Evolutionary conservation across 2,797 vertebrate genomes (phyloP).

Genomic region (Graptemys geographica): DNA sequence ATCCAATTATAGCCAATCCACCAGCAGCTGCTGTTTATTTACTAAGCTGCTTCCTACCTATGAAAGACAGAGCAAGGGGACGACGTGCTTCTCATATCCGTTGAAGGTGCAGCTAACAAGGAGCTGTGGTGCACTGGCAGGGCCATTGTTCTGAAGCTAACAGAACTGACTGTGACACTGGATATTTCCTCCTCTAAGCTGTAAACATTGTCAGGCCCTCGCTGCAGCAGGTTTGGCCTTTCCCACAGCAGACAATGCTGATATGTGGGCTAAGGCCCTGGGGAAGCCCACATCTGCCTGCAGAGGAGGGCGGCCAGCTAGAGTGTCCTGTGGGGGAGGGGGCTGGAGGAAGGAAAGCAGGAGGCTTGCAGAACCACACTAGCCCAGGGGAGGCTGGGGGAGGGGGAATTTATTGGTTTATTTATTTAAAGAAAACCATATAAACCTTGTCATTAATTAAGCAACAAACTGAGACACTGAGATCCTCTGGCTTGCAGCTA

Average conservation of each 20-base stretch:
- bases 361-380: background rate
- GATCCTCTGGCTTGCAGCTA: constrained; percentile 22
- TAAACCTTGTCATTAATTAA: constrained; percentile 63
- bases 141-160: background rate
- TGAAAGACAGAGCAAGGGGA: background rate
- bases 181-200: constrained; percentile 20
- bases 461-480: constrained; percentile 27
- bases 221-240: constrained; percentile 49
- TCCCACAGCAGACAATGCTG: constrained; percentile 39
- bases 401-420: background rate
- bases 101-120: background rate
- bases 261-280: constrained; percentile 5
- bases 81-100: background rate
- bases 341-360: constrained; percentile 33
- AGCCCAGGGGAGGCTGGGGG: background rate
- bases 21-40: constrained; percentile 72
- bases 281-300: constrained; percentile 69
- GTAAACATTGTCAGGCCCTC: constrained; percentile 1
- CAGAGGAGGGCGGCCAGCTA: constrained; percentile 53
- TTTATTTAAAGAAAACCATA: background rate
- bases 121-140: background rate
- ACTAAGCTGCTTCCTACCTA: background rate
- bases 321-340: constrained; percentile 34
- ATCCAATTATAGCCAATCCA: background rate
- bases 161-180: background rate